Conservation (phyloP, 2,888 invertebrate species). For the Tenthredo notha region DNA sequence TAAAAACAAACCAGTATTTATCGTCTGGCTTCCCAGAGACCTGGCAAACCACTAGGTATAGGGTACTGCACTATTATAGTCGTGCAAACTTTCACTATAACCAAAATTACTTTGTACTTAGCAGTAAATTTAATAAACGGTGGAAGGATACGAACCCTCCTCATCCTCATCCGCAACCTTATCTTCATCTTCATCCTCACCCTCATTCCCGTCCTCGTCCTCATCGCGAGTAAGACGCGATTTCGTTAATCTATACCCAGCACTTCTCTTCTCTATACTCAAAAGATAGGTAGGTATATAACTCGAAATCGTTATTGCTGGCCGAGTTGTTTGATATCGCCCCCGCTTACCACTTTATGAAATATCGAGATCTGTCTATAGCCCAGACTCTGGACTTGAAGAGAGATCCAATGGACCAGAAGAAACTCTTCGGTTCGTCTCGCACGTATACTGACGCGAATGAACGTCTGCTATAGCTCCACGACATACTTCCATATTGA, state of each 20-base stretch:
- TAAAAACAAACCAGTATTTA: slow-evolving; percentile 60
- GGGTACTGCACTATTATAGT: slow-evolving; percentile 48
- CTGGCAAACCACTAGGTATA: slow-evolving; percentile 37
- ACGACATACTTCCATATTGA: not conserved
- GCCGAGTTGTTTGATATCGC: slow-evolving; percentile 18
- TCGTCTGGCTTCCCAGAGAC: slow-evolving; percentile 43
- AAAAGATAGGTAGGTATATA: not conserved
- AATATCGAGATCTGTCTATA: slow-evolving; percentile 5
- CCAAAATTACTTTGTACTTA: slow-evolving; percentile 65
- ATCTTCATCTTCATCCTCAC: not conserved
- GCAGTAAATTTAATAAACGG: slow-evolving; percentile 38
- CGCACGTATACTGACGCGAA: not conserved
- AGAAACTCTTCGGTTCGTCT: not conserved
- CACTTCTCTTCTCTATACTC: not conserved
- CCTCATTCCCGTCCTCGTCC: not conserved
- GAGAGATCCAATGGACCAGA: slow-evolving; percentile 7
- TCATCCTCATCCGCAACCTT: not conserved
- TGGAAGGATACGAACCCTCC: not conserved
- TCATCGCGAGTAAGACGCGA: not conserved
- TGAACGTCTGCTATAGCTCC: not conserved
- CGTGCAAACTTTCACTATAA: slow-evolving; percentile 69
- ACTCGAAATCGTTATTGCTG: not conserved
- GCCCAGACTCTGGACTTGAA: not conserved
- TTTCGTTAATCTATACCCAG: not conserved
- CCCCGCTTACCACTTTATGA: slow-evolving; percentile 42